These are phyloP conservation scores for Mnemiopsis leidyi DNA, from an alignment of 37 sponge, comb jelly and placozoan species.

Conservation along the genomic window DNA sequence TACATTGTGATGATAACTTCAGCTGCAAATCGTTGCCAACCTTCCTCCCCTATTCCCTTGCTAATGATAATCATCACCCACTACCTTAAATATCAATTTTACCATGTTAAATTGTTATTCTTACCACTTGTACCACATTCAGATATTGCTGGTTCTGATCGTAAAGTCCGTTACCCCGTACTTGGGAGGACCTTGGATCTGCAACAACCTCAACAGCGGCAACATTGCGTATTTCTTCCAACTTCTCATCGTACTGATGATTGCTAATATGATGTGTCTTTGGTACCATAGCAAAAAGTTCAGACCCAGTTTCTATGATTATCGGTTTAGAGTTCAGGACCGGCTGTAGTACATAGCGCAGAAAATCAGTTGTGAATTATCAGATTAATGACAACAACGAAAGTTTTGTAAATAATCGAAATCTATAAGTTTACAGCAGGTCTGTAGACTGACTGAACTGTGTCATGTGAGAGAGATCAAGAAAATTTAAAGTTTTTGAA, in stretches of 20 bases:
- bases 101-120: not conserved
- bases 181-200: slow-evolving; percentile 39
- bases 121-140: not conserved
- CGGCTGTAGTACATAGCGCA: no score
- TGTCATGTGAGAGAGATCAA: no score
- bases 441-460: no score
- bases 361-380: no score
- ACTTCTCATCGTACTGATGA: not conserved
- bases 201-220: slow-evolving; percentile 59
- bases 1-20: no score
- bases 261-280: slow-evolving; percentile 25
- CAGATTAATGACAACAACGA: no score
- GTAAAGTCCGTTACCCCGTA: slow-evolving; percentile 4
- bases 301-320: not conserved
- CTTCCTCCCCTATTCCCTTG: no score
- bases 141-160: slow-evolving; percentile 13
- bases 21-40: no score
- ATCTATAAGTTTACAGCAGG: no score
- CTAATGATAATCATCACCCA: not conserved
- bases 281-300: not conserved
- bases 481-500: no score
- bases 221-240: not conserved
- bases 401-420: no score
- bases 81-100: not conserved
- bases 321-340: not conserved